phyloP scores from a whole-genome alignment of 1,140 invertebrate genomes.

The Dolichoris vasculosae region DNA sequence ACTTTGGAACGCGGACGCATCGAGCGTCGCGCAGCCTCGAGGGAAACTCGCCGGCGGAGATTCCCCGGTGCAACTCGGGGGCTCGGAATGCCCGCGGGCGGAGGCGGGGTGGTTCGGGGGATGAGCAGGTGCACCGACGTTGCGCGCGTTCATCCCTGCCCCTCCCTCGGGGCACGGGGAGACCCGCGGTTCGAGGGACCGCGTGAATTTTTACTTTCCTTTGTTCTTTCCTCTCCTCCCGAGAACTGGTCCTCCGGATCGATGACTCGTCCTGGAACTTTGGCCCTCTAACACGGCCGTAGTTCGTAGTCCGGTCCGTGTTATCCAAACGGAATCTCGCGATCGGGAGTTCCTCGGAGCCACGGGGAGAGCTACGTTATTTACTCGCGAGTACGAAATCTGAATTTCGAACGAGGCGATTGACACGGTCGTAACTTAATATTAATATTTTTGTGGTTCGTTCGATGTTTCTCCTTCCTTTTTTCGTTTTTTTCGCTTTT shows the following conservation, averaged over 20 bases:
- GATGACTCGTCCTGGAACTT: too few relatives aligned
- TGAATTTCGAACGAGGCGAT: not conserved
- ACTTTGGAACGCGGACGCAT: not conserved
- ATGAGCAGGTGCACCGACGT: slow-evolving; percentile 49
- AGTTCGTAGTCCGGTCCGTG: too few relatives aligned
- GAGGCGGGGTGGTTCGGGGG: not conserved
- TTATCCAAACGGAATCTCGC: not conserved
- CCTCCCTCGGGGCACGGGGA: not conserved
- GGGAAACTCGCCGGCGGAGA: not conserved
- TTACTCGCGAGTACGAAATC: not conserved
- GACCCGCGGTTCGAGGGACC: not conserved
- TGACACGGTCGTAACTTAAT: not conserved
- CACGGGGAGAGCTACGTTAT: not conserved
- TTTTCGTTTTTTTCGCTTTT: not conserved
- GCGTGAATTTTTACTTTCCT: not conserved
- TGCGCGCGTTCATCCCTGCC: slow-evolving; percentile 31
- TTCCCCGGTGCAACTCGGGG: not conserved
- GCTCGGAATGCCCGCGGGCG: not conserved
- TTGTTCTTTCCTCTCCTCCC: too few relatives aligned
- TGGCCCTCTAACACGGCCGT: too few relatives aligned
- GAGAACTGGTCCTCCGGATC: too few relatives aligned
- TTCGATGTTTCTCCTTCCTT: not conserved
- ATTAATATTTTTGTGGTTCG: not conserved
- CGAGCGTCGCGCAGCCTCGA: not conserved
- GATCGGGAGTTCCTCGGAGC: not conserved